These are phyloP conservation scores for Achatina immaculata DNA, from an alignment of 1,140 invertebrate genomes.

Conservation along the genomic window DNA sequence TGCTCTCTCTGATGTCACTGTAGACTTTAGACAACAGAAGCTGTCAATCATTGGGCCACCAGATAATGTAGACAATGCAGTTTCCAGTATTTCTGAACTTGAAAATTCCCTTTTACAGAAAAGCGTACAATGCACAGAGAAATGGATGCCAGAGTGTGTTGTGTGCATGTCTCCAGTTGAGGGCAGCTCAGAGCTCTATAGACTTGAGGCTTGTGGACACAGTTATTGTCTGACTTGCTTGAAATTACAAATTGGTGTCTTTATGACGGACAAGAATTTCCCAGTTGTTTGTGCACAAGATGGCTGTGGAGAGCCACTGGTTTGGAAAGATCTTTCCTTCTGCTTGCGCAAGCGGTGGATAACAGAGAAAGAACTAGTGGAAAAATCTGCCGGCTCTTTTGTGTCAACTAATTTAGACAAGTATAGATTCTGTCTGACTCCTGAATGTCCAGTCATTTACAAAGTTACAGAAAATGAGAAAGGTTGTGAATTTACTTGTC, in stretches of 20 bases:
- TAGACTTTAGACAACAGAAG: constrained; percentile 49
- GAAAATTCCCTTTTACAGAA: neutral
- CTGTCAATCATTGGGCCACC: constrained; percentile 52
- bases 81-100: constrained; percentile 36
- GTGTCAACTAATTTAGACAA: constrained; percentile 42
- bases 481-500: constrained; percentile 49
- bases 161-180: constrained; percentile 58
- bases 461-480: constrained; percentile 38
- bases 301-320: constrained; percentile 46
- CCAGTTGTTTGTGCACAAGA: constrained; percentile 54
- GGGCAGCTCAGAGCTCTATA: constrained; percentile 46
- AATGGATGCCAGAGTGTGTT: constrained; percentile 51
- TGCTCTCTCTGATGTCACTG: constrained; percentile 33
- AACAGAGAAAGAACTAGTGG: constrained; percentile 32
- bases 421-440: constrained; percentile 54
- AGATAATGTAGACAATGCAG: constrained; percentile 45
- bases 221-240: constrained; percentile 61
- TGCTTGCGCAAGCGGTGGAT: constrained; percentile 34
- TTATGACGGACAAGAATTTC: constrained; percentile 43
- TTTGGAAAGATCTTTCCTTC: constrained; percentile 48
- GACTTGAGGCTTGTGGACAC: constrained; percentile 63
- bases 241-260: constrained; percentile 41
- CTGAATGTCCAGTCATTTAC: constrained; percentile 58
- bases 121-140: neutral
- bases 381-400: constrained; percentile 44